Conservation (phyloP, 1,140 invertebrate genomes). For the Leptestheria dahalacensis region DNA sequence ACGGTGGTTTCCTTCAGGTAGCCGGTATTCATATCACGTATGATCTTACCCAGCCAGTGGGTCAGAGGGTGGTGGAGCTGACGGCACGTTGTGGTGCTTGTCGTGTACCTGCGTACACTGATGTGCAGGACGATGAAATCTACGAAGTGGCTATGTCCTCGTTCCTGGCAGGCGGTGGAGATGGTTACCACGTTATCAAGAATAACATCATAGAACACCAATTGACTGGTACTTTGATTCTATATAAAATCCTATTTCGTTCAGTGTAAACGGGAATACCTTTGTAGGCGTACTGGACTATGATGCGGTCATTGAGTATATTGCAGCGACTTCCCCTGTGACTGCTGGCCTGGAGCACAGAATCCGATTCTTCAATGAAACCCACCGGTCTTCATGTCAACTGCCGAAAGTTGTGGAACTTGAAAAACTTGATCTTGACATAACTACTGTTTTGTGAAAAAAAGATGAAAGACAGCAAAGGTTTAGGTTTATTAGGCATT, state of each 20-base stretch:
- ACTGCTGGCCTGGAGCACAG: slow-evolving; percentile 25
- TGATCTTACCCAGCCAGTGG: slow-evolving; percentile 35
- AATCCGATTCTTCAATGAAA: slow-evolving; percentile 19
- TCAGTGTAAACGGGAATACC: no score
- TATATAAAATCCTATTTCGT: neutral
- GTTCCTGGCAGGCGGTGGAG: slow-evolving; percentile 49
- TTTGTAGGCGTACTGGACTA: no score
- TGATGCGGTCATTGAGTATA: no score
- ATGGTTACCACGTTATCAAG: slow-evolving; percentile 36
- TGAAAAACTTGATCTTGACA: no score
- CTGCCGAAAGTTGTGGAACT: no score
- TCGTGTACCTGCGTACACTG: slow-evolving; percentile 32
- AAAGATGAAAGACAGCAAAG: no score
- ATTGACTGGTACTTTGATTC: slow-evolving; percentile 17
- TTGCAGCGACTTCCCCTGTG: slow-evolving; percentile 24
- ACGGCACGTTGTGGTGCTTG: slow-evolving; percentile 45
- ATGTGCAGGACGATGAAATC: slow-evolving; percentile 14
- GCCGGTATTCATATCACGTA: slow-evolving; percentile 37
- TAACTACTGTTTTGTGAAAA: no score
- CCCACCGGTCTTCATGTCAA: neutral
- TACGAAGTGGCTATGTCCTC: slow-evolving; percentile 35
- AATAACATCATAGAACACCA: slow-evolving; percentile 27
- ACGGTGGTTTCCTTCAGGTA: slow-evolving; percentile 44
- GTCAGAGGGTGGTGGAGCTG: slow-evolving; percentile 38
- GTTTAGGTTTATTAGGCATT: no score